Conservation (phyloP, 2,888 invertebrate genomes). For the Pasiphila rectangulata region DNA sequence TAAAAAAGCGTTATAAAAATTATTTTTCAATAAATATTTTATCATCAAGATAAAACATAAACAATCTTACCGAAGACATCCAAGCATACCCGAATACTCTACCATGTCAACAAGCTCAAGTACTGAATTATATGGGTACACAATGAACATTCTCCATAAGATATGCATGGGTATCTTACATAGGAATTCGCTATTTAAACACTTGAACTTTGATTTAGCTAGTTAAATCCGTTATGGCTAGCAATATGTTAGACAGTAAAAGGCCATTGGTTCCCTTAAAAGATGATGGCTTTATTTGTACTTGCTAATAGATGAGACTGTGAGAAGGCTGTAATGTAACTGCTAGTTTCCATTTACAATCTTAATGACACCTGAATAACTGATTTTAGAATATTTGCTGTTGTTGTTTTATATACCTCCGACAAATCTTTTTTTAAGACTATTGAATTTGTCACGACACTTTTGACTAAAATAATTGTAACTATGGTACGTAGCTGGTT, state of each 20-base stretch:
- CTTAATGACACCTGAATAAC: background rate
- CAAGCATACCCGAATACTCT: constrained; percentile 17
- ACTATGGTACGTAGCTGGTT: too few relatives aligned
- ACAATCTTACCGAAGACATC: background rate
- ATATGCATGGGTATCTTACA: constrained; percentile 22
- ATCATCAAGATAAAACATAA: background rate
- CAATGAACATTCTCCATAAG: constrained; percentile 46
- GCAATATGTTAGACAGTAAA: constrained; percentile 21
- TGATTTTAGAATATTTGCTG: too few relatives aligned
- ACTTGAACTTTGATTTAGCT: constrained; percentile 36
- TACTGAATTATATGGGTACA: constrained; percentile 41
- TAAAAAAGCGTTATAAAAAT: too few relatives aligned
- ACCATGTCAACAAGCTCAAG: constrained; percentile 4
- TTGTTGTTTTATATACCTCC: too few relatives aligned
- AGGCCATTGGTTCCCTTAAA: constrained; percentile 22
- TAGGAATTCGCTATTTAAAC: constrained; percentile 43
- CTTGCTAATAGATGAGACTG: constrained; percentile 7
- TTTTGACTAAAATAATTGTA: too few relatives aligned
- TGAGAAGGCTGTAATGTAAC: background rate
- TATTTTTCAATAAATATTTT: background rate
- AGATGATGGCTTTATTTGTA: constrained; percentile 25
- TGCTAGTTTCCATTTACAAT: background rate
- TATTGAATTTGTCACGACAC: too few relatives aligned
- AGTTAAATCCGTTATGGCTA: constrained; percentile 29
- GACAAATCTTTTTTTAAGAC: too few relatives aligned